Evolutionary conservation across 2,797 vertebrate genomes (phyloP), one percentile per base, ranked within the genome.

Genomic region (Psittacula echo): DNA sequence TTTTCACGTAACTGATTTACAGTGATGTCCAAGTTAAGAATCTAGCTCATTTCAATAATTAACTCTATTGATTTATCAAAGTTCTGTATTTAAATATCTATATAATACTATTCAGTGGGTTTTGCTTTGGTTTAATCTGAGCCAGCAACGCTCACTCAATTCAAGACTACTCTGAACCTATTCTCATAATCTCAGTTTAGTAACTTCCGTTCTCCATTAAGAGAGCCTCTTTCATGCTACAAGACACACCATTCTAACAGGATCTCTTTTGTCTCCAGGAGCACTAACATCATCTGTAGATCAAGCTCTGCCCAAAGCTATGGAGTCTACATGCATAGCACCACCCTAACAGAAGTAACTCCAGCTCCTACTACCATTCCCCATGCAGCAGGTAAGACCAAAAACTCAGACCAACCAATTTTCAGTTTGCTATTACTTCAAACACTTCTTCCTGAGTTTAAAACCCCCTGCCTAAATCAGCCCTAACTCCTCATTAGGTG

Each of bases 1-100:
- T 96, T 71, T 89, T 91, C 75, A 87, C 37, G 42, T 53, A 78
- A 88, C 37, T 93, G 78, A 92, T 71, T 65, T 77, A 53, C 72
- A 83, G 13, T 37, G 65, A 56, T 30, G 65, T 26, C 18, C 72
- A 90, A 88, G 23, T 50, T 84, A 78, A 84, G n/a, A 42, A 78
- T 61, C 48, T 53, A 48, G 30, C 12, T 42, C 20, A 80, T 86
- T 84, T 84, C 34, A 86, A 47, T 68, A 81, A 78, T 51, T 93
- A 94, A 78, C 75, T 68, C 41, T 62, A 84, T 39, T 68, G 27
- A 85, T 54, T 70, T 92, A 62, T 70, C 19, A 39, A 62, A 87
- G 26, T n/a, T 80, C 23, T 51, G 5, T 54, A 70, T 47, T 45
- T 34, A 58, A 62, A 22, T 2, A 42, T 19, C 1, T 45, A 13